These are phyloP conservation scores for Charadrius vociferus DNA, from an alignment of 2,113 vertebrate species.

Conservation along the genomic window DNA sequence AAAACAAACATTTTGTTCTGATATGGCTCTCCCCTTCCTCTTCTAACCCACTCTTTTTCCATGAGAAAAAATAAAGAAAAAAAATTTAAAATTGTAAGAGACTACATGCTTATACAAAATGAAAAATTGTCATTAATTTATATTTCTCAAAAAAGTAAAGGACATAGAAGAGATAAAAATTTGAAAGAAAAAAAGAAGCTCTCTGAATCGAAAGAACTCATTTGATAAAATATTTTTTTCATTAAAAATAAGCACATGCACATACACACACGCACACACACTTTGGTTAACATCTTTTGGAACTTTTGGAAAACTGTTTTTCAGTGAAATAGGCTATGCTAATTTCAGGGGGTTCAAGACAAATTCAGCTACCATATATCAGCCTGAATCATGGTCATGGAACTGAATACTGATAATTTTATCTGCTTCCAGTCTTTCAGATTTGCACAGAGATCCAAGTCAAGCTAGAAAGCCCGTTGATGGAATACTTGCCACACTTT, in stretches of 20 bases:
- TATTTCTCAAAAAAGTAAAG: background rate
- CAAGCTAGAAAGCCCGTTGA: background rate
- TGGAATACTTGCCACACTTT: background rate
- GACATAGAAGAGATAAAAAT: background rate
- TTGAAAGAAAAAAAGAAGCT: background rate
- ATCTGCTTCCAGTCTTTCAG: background rate
- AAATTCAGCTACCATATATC: background rate
- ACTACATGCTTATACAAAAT: background rate
- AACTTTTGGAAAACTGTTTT: background rate
- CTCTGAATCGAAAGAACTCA: background rate
- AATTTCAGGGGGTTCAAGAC: background rate
- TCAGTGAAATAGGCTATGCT: background rate
- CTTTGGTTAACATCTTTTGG: background rate
- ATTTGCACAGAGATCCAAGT: background rate
- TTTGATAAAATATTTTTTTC: background rate
- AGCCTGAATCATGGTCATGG: background rate
- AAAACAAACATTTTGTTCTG: background rate
- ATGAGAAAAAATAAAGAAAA: background rate
- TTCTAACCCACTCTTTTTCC: background rate
- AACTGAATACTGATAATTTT: background rate
- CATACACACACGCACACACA: too few species aligned
- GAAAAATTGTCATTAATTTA: background rate
- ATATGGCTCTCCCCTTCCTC: background rate
- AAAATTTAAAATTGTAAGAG: background rate
- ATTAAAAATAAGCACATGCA: background rate